Evolutionary conservation across 2,888 invertebrate species (phyloP).

Genomic region (Aproaerema taeniolella): DNA sequence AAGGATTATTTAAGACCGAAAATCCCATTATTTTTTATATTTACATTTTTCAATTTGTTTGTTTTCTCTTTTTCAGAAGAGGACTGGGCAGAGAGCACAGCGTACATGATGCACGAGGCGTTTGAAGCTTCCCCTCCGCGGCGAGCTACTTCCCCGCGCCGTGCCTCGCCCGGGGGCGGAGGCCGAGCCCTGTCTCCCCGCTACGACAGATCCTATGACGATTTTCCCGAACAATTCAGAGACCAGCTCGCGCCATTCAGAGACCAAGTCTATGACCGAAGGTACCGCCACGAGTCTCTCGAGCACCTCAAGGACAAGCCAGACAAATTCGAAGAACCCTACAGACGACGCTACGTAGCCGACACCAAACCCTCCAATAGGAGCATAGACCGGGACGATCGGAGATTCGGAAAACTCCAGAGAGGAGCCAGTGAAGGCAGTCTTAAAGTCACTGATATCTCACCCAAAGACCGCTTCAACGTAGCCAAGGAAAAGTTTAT

Average conservation of each 20-base stretch:
- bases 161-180: slow-evolving; percentile 35
- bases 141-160: slow-evolving; percentile 46
- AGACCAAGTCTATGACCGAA: slow-evolving; percentile 55
- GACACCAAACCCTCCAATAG: slow-evolving; percentile 66
- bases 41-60: too few species aligned
- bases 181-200: slow-evolving; percentile 40
- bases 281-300: slow-evolving; percentile 65
- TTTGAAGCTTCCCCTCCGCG: slow-evolving; percentile 68
- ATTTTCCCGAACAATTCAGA: slow-evolving; percentile 41
- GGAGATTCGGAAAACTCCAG: slow-evolving; percentile 61
- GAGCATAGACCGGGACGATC: slow-evolving; percentile 61
- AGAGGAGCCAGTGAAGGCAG: slow-evolving; percentile 67
- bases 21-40: too few species aligned
- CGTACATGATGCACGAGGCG: slow-evolving; percentile 80
- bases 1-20: too few species aligned
- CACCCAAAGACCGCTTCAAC: slow-evolving; percentile 88
- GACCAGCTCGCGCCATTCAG: slow-evolving; percentile 62
- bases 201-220: slow-evolving; percentile 33
- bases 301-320: slow-evolving; percentile 57
- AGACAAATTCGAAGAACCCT: slow-evolving; percentile 59
- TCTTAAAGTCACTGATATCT: slow-evolving; percentile 56
- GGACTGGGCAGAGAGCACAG: slow-evolving; percentile 83
- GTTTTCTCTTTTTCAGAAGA: slow-evolving; percentile 79
- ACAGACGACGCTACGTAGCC: slow-evolving; percentile 71
- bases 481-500: slow-evolving; percentile 92